Evolutionary conservation across 2,113 vertebrate species (phyloP).

Genomic region (Etia nguti): DNA sequence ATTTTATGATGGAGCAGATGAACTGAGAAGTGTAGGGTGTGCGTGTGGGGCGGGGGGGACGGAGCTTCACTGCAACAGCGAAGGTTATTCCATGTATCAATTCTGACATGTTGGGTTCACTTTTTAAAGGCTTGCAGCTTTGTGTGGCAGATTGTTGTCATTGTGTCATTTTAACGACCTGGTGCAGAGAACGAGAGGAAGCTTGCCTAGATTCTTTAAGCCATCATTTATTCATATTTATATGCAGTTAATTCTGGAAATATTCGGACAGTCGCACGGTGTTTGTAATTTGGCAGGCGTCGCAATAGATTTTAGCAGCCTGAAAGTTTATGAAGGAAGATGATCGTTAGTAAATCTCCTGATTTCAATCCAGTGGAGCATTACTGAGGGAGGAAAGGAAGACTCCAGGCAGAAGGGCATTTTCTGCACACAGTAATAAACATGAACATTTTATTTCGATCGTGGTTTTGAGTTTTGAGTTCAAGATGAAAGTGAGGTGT

Average conservation of each 20-base stretch:
- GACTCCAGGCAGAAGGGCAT: not conserved
- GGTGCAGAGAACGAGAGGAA: not conserved
- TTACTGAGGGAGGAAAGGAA: not conserved
- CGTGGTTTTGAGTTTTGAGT: not conserved
- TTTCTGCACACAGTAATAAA: not conserved
- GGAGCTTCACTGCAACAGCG: not conserved
- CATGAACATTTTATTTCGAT: not conserved
- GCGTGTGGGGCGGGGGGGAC: not conserved
- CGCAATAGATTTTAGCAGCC: not conserved
- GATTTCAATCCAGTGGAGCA: not conserved
- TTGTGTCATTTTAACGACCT: not conserved
- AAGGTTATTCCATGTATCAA: not conserved
- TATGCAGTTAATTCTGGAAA: not conserved
- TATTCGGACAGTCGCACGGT: accelerated
- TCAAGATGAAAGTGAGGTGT: not conserved
- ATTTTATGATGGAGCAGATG: constrained; percentile 41
- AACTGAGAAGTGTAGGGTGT: not conserved
- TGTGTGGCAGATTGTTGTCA: accelerated
- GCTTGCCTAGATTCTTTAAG: not conserved
- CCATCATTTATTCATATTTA: not conserved
- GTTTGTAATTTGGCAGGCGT: not conserved
- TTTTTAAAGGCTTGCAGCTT: not conserved
- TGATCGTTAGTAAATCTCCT: not conserved
- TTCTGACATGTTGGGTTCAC: not conserved
- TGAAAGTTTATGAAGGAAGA: not conserved